These are phyloP conservation scores for Amorpha juglandis DNA, from an alignment of 2,888 invertebrate species.

Conservation along the genomic window DNA sequence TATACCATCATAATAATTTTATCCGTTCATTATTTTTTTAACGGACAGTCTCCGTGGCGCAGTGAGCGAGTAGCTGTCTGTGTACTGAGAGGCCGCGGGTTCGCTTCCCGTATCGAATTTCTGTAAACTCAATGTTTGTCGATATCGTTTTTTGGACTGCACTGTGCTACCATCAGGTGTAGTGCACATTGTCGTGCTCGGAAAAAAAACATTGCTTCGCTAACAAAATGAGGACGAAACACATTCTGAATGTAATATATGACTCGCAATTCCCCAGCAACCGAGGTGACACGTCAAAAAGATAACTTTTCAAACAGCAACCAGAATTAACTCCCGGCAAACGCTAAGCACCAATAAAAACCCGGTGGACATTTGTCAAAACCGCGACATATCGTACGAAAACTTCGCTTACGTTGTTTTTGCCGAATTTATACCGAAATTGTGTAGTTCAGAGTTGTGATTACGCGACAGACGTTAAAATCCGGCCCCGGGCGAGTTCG, in stretches of 20 bases:
- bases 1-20: no score
- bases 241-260: background rate
- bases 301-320: background rate
- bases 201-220: no score
- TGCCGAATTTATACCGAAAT: conserved; percentile 22
- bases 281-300: conserved; percentile 5
- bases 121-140: no score
- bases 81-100: no score
- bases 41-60: no score
- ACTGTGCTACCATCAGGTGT: no score
- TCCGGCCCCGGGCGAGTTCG: conserved; percentile 19
- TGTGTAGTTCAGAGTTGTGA: conserved; percentile 25
- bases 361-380: conserved; percentile 27
- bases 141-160: no score
- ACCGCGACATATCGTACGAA: conserved; percentile 26
- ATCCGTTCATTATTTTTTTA: no score
- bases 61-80: no score
- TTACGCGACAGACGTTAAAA: conserved; percentile 26
- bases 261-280: background rate
- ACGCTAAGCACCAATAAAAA: conserved; percentile 15
- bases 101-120: no score
- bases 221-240: background rate
- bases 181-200: no score
- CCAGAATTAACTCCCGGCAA: conserved; percentile 1
- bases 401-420: conserved; percentile 17